A percentile compares a stretch with the other conserved stretches of the same genome.
Evolutionary conservation across 2,888 invertebrate species (phyloP).

Genomic region (Agonopterix subpropinquella): DNA sequence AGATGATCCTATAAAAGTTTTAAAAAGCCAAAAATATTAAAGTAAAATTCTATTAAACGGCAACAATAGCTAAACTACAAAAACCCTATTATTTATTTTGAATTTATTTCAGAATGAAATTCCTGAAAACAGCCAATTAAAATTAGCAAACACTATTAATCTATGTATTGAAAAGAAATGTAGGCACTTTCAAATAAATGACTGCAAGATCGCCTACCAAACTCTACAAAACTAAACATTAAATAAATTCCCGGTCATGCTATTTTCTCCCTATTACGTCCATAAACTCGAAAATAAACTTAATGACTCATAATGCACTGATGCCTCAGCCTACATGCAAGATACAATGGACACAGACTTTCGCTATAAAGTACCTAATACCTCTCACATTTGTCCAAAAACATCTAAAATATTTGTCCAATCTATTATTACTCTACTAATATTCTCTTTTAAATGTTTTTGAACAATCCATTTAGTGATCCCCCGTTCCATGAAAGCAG

Average conservation of each 20-base stretch:
- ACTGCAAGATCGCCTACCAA: constrained; percentile 9
- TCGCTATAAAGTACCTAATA: constrained; percentile 28
- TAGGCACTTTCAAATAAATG: not conserved
- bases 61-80: too few species aligned
- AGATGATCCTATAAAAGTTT: too few species aligned
- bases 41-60: too few species aligned
- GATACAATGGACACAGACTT: constrained; percentile 44
- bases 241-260: constrained; percentile 34
- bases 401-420: constrained; percentile 28
- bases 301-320: constrained; percentile 39
- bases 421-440: not conserved
- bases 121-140: too few species aligned
- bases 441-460: constrained; percentile 36
- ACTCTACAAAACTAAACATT: constrained; percentile 35
- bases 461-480: constrained; percentile 43
- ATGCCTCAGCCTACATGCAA: constrained; percentile 65
- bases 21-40: too few species aligned
- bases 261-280: constrained; percentile 19
- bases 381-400: constrained; percentile 42
- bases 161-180: not conserved
- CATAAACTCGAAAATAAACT: constrained; percentile 7
- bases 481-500: constrained; percentile 68
- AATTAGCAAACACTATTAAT: too few species aligned
- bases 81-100: too few species aligned
- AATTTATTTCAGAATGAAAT: too few species aligned